Evolutionary conservation across 2,113 vertebrate species (phyloP).

Genomic region (Marmota flaviventris): DNA sequence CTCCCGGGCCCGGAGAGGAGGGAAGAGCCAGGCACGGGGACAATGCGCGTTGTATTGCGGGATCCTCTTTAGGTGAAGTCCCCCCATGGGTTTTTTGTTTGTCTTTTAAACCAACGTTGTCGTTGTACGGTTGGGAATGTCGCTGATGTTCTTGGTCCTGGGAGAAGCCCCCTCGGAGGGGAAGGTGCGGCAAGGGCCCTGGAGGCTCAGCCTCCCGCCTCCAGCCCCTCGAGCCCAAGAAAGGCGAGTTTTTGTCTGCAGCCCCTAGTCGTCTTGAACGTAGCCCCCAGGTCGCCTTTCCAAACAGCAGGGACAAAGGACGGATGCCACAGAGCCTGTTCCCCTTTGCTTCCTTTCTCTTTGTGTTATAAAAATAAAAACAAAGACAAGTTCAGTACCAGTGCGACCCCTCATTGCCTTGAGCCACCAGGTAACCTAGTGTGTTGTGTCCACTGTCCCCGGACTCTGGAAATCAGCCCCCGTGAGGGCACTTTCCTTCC

Average conservation of each 20-base stretch:
- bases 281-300: background rate
- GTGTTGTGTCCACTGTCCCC: background rate
- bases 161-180: background rate
- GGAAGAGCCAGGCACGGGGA: background rate
- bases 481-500: background rate
- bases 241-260: background rate
- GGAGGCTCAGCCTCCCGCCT: too few relatives aligned
- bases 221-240: too few relatives aligned
- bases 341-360: background rate
- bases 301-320: background rate
- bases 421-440: background rate
- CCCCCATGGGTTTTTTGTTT: background rate
- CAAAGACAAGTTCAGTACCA: background rate
- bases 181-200: background rate
- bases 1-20: background rate
- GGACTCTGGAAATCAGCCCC: background rate
- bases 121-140: conserved; percentile 50
- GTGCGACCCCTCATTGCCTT: background rate
- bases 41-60: background rate
- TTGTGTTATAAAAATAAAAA: conserved; percentile 65
- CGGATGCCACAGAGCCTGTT: background rate
- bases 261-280: too few relatives aligned
- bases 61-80: background rate
- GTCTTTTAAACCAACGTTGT: background rate
- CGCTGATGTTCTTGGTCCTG: too few relatives aligned